Evolutionary conservation across 2,888 invertebrate species (phyloP).

Genomic region (Lasius fuliginosus): DNA sequence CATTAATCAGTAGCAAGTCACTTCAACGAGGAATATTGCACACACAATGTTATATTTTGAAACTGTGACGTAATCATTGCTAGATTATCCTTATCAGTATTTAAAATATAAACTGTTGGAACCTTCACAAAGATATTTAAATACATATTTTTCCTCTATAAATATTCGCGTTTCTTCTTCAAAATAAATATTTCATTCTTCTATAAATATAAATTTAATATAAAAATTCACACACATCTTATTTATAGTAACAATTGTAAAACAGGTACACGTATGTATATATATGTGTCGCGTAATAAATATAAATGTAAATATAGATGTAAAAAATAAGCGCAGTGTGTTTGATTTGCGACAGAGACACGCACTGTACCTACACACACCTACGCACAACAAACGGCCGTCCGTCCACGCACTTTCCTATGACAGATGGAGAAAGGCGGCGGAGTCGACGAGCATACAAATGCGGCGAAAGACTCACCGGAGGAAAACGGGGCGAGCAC

Average conservation of each 20-base stretch:
- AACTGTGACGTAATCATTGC: not conserved
- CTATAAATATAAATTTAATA: not conserved
- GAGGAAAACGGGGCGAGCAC: conserved; percentile 83
- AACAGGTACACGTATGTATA: not conserved
- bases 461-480: conserved; percentile 77
- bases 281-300: not conserved
- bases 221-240: not conserved
- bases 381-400: conserved; percentile 28
- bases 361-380: conserved; percentile 8
- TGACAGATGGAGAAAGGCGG: conserved; percentile 37
- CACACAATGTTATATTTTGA: not conserved
- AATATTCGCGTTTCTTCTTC: not conserved
- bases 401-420: conserved; percentile 4
- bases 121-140: not conserved
- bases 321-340: not conserved
- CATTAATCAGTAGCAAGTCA: not conserved
- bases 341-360: not conserved
- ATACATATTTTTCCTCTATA: not conserved
- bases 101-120: not conserved
- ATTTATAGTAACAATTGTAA: not conserved
- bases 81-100: conserved; percentile 12
- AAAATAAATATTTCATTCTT: not conserved
- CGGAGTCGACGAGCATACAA: conserved; percentile 37
- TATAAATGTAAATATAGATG: too few species aligned
- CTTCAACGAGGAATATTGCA: not conserved